Evolutionary conservation across 2,888 invertebrate species (phyloP).

Genomic region (Nemapogon koenigi): DNA sequence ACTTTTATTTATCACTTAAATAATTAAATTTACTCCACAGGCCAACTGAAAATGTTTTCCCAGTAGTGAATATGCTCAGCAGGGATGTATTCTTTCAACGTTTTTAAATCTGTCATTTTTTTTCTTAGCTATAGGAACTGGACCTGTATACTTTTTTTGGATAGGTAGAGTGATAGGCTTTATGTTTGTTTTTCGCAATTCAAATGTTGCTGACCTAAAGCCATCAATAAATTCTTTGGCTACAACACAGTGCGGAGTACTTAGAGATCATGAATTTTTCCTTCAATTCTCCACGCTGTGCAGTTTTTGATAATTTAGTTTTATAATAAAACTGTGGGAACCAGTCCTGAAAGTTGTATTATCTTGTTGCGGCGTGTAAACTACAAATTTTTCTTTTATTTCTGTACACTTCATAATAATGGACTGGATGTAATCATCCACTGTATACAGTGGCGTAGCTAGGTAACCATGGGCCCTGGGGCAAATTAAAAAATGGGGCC

Average conservation of each 20-base stretch:
- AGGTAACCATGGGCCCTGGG: too few species aligned
- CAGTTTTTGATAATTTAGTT: slow-evolving; percentile 11
- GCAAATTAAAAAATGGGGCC: too few species aligned
- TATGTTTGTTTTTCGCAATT: slow-evolving; percentile 4
- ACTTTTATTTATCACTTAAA: slow-evolving; percentile 1
- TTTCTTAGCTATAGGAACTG: slow-evolving; percentile 3
- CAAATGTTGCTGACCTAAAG: slow-evolving; percentile 2
- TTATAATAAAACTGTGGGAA: slow-evolving; percentile 12
- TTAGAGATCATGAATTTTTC: slow-evolving; percentile 11
- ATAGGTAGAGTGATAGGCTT: not conserved
- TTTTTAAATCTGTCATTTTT: slow-evolving; percentile 9
- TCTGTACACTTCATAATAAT: slow-evolving; percentile 13
- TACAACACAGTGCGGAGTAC: slow-evolving; percentile 4
- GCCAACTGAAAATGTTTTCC: slow-evolving; percentile 3
- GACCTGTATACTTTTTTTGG: slow-evolving; percentile 4
- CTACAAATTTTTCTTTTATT: slow-evolving; percentile 10
- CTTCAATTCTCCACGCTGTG: slow-evolving; percentile 6
- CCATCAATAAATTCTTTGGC: slow-evolving; percentile 9
- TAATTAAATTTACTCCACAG: not conserved
- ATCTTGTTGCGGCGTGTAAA: slow-evolving; percentile 2
- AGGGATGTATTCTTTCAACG: slow-evolving; percentile 5
- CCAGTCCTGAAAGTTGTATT: slow-evolving; percentile 1
- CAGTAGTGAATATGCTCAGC: slow-evolving; percentile 3
- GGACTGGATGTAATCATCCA: slow-evolving; percentile 12
- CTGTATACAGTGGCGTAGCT: slow-evolving; percentile 13